Conservation (phyloP, 2,797 vertebrate species). For the Gambusia yucatana region DNA sequence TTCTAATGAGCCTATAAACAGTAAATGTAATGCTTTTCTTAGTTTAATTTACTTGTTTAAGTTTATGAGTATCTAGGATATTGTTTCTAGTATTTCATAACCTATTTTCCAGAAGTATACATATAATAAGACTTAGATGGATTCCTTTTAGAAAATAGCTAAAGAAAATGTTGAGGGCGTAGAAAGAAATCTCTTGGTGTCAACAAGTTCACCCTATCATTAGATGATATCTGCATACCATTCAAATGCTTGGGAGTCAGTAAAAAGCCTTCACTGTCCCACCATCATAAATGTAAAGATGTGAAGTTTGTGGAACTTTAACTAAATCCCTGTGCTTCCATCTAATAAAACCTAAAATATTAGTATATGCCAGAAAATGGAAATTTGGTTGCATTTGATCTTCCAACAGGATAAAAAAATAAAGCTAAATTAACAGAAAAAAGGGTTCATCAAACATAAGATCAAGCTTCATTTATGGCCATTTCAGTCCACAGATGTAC, state of each 20-base stretch:
- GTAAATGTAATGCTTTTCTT: not conserved
- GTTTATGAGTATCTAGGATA: not conserved
- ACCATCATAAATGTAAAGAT: not conserved
- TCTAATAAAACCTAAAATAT: not conserved
- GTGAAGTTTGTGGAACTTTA: not conserved
- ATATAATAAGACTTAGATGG: not conserved
- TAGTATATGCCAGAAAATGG: not conserved
- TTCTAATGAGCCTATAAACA: not conserved
- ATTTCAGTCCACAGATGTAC: not conserved
- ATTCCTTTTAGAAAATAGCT: not conserved
- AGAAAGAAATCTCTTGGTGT: not conserved
- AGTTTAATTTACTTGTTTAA: not conserved
- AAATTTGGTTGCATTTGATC: not conserved
- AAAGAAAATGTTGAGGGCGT: not conserved
- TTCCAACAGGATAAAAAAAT: not conserved
- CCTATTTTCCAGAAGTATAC: not conserved
- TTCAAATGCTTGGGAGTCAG: not conserved
- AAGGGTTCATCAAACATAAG: not conserved
- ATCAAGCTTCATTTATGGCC: not conserved
- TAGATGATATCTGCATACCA: not conserved
- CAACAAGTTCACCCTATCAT: not conserved
- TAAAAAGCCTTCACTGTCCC: not conserved
- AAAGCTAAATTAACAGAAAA: not conserved
- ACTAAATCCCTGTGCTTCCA: not conserved
- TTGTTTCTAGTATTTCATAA: not conserved